Percentiles rank a stretch among this genome's conserved stretches.
Evolutionary conservation across 2,113 vertebrate species (phyloP).

Genomic region (Upupa epops): DNA sequence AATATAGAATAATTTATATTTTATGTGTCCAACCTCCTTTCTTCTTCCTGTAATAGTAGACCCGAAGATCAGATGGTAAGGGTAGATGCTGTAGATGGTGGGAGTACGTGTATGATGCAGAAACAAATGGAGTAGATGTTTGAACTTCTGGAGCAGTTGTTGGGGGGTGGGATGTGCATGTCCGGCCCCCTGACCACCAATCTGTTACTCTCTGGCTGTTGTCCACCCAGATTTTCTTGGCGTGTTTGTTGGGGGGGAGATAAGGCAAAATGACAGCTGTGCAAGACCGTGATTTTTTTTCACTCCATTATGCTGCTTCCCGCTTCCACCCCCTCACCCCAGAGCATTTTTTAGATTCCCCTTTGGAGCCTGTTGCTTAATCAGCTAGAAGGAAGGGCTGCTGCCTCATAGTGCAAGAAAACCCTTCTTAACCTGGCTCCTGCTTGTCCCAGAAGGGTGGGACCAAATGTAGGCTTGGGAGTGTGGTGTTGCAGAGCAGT

Average conservation of each 20-base stretch:
- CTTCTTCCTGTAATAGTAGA: background rate
- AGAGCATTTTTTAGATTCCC: constrained; percentile 48
- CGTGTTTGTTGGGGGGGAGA: background rate
- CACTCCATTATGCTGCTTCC: constrained; percentile 44
- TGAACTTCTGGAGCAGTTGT: constrained; percentile 18
- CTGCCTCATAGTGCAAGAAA: background rate
- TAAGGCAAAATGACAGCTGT: constrained; percentile 62
- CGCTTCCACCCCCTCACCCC: constrained; percentile 1
- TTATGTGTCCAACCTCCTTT: background rate
- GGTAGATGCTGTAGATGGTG: background rate
- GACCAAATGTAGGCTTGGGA: background rate
- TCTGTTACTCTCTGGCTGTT: background rate
- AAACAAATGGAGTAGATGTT: background rate
- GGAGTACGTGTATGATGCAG: background rate
- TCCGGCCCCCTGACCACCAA: background rate
- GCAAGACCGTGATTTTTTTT: constrained; percentile 49
- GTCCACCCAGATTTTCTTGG: background rate
- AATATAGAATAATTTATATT: background rate
- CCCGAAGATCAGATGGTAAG: background rate
- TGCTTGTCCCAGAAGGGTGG: constrained; percentile 23
- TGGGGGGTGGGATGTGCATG: background rate
- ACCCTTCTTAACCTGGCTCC: constrained; percentile 22
- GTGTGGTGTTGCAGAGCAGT: background rate
- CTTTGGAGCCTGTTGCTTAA: constrained; percentile 57
- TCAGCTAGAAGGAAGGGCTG: constrained; percentile 8